Percentiles rank a stretch among this genome's conserved stretches.
Evolutionary conservation across 2,797 vertebrate species (phyloP).

Genomic region (Leptodactylus fallax): DNA sequence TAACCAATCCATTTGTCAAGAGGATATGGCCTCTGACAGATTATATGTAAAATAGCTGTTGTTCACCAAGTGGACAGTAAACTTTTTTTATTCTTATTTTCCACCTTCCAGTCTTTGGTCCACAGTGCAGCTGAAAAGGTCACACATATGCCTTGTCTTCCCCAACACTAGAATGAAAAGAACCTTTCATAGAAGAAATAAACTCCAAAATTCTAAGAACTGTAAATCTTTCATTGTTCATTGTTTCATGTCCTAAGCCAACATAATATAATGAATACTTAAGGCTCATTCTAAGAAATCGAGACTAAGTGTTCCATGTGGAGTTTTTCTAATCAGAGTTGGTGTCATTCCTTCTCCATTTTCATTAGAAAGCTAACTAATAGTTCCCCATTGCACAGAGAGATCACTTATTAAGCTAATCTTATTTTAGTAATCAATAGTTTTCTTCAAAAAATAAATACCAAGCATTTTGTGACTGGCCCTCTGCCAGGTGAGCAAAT

Average conservation of each 20-base stretch:
- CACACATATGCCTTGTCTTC: background rate
- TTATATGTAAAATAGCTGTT: too few species aligned
- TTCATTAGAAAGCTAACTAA: constrained; percentile 34
- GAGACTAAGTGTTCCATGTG: constrained; percentile 27
- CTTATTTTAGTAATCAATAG: constrained; percentile 36
- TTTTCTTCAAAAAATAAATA: constrained; percentile 23
- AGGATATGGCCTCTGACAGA: too few species aligned
- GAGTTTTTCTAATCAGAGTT: constrained; percentile 32
- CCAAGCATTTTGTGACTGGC: background rate
- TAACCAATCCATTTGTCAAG: too few species aligned
- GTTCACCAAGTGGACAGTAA: too few species aligned
- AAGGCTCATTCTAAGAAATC: constrained; percentile 12
- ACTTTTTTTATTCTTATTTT: too few species aligned
- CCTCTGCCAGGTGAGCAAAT: constrained; percentile 13
- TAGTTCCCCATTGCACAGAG: constrained; percentile 3
- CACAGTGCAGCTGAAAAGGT: too few species aligned
- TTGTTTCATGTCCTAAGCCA: constrained; percentile 22
- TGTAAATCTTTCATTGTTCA: constrained; percentile 21
- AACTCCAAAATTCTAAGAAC: background rate
- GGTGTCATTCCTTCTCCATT: constrained; percentile 17
- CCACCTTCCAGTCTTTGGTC: too few species aligned
- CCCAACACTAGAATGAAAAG: background rate
- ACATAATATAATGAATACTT: constrained; percentile 38
- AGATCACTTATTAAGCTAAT: constrained; percentile 42
- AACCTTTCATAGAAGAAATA: too few species aligned